A percentile compares a stretch with the other conserved stretches of the same genome.
phyloP scores from a whole-genome alignment of 1,140 invertebrate genomes.

The Drosophila sp. region DNA sequence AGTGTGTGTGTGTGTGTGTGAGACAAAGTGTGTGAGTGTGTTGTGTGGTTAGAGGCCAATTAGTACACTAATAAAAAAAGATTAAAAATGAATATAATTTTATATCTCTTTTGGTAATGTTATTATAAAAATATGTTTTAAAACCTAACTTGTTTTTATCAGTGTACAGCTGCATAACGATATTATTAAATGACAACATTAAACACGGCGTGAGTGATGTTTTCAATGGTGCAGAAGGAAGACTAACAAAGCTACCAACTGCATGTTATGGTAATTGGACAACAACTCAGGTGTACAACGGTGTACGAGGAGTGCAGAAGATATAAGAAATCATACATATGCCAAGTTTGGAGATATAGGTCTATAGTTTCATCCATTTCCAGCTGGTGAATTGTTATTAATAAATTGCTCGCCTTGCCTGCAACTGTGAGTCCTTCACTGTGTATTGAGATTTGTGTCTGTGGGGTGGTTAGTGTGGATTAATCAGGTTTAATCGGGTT shows the following conservation, averaged over 20 bases:
- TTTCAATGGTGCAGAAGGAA: slow-evolving; percentile 20
- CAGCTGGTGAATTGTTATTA: slow-evolving; percentile 28
- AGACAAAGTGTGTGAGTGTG: slow-evolving; percentile 1
- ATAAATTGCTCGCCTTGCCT: slow-evolving; percentile 49
- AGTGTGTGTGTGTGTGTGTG: slow-evolving; percentile 25
- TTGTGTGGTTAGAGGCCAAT: slow-evolving; percentile 41
- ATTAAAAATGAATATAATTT: too few species aligned
- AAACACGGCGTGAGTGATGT: slow-evolving; percentile 1
- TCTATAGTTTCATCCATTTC: slow-evolving; percentile 2
- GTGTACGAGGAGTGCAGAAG: slow-evolving; percentile 14
- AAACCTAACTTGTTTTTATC: too few species aligned
- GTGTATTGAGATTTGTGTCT: slow-evolving; percentile 50
- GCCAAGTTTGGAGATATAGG: not conserved
- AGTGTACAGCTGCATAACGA: slow-evolving; percentile 52
- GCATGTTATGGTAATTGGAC: not conserved
- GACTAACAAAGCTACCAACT: slow-evolving; percentile 7
- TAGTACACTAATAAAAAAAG: slow-evolving; percentile 6
- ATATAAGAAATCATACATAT: slow-evolving; percentile 1
- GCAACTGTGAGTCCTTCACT: slow-evolving; percentile 31
- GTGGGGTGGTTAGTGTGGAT: slow-evolving; percentile 45
- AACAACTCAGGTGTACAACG: slow-evolving; percentile 19
- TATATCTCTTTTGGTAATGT: too few species aligned
- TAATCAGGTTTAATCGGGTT: slow-evolving; percentile 18
- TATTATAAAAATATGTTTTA: too few species aligned
- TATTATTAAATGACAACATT: slow-evolving; percentile 30